These are phyloP conservation scores for Nicator chloris DNA, from an alignment of 2,113 vertebrate genomes.

Conservation along the genomic window DNA sequence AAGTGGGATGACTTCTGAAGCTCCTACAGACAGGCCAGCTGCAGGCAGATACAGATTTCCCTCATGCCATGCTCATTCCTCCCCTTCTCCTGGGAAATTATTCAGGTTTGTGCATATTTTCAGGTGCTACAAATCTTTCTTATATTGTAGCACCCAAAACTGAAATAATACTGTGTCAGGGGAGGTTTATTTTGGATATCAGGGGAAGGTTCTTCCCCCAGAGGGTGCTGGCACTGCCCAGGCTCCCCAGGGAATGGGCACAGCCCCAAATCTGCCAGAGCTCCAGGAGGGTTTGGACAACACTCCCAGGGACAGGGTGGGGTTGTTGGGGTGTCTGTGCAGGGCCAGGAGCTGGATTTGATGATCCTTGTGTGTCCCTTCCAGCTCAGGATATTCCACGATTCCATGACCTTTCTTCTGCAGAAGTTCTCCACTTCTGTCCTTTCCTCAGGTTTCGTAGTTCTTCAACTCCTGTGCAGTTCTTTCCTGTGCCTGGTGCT, in stretches of 20 bases:
- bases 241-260: neutral
- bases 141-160: neutral
- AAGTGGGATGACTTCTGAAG: neutral
- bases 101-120: neutral
- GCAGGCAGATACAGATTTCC: neutral
- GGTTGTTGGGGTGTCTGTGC: neutral
- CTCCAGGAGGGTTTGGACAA: neutral
- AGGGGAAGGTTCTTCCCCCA: neutral
- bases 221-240: neutral
- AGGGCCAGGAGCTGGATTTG: neutral
- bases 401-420: neutral
- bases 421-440: neutral
- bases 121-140: neutral
- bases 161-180: neutral
- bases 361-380: neutral
- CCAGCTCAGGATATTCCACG: neutral
- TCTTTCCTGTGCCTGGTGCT: neutral
- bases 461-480: neutral
- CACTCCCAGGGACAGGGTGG: fast-evolving
- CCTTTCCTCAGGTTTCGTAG: fast-evolving
- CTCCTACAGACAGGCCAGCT: neutral
- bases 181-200: neutral
- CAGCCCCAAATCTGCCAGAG: fast-evolving
- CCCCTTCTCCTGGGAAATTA: neutral
- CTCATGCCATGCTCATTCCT: neutral